Percentiles rank a stretch among this genome's conserved stretches.
These are phyloP conservation scores for Marcusenius ussheri DNA, from an alignment of 2,113 vertebrate species.

Conservation along the genomic window DNA sequence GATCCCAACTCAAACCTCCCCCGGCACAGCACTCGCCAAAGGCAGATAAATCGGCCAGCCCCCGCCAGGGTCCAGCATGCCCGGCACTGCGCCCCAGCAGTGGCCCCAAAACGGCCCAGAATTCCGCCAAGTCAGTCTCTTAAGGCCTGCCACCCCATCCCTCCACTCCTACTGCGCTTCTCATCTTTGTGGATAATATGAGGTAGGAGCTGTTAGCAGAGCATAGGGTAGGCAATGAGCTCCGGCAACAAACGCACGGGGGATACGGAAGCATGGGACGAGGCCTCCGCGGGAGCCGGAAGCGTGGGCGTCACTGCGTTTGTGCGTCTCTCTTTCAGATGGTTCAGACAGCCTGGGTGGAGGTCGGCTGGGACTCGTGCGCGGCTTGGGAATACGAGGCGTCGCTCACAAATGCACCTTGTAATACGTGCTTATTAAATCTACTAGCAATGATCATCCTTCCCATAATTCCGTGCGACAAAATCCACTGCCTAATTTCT, in stretches of 20 bases:
- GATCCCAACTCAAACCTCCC: constrained; percentile 50
- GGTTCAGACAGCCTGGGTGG: not conserved
- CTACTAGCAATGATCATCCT: not conserved
- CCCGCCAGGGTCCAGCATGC: constrained; percentile 47
- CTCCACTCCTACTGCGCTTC: constrained; percentile 21
- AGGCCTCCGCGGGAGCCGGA: not conserved
- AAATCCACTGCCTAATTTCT: not conserved
- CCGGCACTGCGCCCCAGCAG: constrained; percentile 35
- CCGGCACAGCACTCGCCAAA: constrained; percentile 50
- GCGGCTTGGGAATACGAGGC: not conserved
- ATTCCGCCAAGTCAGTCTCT: constrained; percentile 48
- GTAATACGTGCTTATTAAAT: not conserved
- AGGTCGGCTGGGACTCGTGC: not conserved
- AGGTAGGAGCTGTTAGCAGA: constrained; percentile 25
- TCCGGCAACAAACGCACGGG: not conserved
- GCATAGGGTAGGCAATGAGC: not conserved
- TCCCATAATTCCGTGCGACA: not conserved
- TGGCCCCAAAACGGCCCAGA: constrained; percentile 53
- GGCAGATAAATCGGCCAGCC: constrained; percentile 55
- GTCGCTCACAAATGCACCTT: not conserved
- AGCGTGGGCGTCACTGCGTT: not conserved
- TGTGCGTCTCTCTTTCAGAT: not conserved
- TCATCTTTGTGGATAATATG: constrained; percentile 41
- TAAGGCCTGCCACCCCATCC: constrained; percentile 42
- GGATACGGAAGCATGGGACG: not conserved